Conservation (phyloP, 53 echinoderm and acorn worm genomes). For the Glandiceps talaboti region DNA sequence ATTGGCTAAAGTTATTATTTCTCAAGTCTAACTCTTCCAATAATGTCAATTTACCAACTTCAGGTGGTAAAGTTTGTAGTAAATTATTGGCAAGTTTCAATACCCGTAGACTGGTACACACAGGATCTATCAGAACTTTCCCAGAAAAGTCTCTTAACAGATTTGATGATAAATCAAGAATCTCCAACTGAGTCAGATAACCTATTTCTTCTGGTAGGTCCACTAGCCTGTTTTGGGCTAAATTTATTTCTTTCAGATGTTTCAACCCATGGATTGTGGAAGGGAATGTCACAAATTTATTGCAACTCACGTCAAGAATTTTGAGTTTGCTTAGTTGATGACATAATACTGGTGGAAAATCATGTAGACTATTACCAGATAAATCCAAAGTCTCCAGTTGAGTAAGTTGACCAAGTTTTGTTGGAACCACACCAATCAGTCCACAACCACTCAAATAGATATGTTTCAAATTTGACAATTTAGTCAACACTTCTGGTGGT, state of each 20-base stretch:
- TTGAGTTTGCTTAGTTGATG: slow-evolving; percentile 10
- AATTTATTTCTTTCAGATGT: slow-evolving; percentile 9
- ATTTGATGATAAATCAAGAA: slow-evolving; percentile 17
- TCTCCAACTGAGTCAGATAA: slow-evolving; percentile 3
- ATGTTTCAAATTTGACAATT: slow-evolving; percentile 14
- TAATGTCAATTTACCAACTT: slow-evolving; percentile 11
- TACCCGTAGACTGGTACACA: slow-evolving; percentile 8
- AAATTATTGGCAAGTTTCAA: slow-evolving; percentile 23
- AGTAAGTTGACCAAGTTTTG: slow-evolving; percentile 1
- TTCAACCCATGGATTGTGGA: slow-evolving; percentile 7
- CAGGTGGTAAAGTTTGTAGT: slow-evolving; percentile 22
- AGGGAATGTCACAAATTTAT: slow-evolving; percentile 15
- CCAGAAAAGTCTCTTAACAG: slow-evolving; percentile 24
- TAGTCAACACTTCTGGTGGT: slow-evolving; percentile 12
- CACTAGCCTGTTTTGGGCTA: slow-evolving; percentile 17
- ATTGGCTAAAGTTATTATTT: slow-evolving; percentile 13
- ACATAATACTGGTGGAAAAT: slow-evolving; percentile 12
- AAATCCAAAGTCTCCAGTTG: slow-evolving; percentile 22
- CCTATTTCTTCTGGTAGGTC: slow-evolving; percentile 18
- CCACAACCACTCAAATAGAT: slow-evolving; percentile 28
- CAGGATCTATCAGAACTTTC: slow-evolving; percentile 8
- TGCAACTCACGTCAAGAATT: slow-evolving; percentile 26
- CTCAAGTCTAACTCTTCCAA: slow-evolving; percentile 28
- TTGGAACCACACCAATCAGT: slow-evolving; percentile 12
- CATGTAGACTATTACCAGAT: slow-evolving; percentile 19